Percentiles rank a stretch among this genome's conserved stretches.
phyloP scores from a whole-genome alignment of 2,113 vertebrate species.

The rat (Rattus norvegicus) region GRCr8 NC_086034.1:2562501-2563000 shows the following conservation, averaged over 20 bases:
- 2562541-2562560: neutral
- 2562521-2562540: too few relatives aligned
- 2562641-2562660: neutral
- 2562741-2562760: neutral
- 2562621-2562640: too few relatives aligned
- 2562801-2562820: neutral
- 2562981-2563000: neutral
- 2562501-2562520: too few relatives aligned
- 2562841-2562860: too few relatives aligned
- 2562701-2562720: neutral
- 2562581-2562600: neutral
- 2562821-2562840: too few relatives aligned
- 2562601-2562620: neutral
- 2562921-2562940: too few relatives aligned
- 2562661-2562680: neutral
- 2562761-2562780: neutral
- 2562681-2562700: neutral
- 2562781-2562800: neutral
- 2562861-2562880: too few relatives aligned
- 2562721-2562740: neutral
- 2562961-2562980: conserved; percentile 34
- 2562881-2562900: too few relatives aligned
- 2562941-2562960: conserved; percentile 16
- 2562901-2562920: too few relatives aligned
- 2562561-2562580: conserved; percentile 33